Conservation (phyloP, 2,888 invertebrate genomes). For the Taenaris catops region DNA sequence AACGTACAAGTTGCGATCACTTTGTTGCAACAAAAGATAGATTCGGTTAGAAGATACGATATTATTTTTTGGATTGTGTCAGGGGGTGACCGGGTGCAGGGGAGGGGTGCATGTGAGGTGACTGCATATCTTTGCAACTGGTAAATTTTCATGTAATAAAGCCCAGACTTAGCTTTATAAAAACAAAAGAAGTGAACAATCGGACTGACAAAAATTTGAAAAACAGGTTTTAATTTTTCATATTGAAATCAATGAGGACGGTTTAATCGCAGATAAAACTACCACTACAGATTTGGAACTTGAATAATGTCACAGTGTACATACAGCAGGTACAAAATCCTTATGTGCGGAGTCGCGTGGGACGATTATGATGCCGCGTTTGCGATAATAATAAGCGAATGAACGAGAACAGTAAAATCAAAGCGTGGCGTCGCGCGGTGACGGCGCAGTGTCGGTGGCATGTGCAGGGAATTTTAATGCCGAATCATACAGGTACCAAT, state of each 20-base stretch:
- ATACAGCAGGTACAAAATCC: conserved; percentile 4
- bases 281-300: too few species aligned
- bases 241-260: too few species aligned
- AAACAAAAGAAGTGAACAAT: too few species aligned
- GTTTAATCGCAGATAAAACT: too few species aligned
- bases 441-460: conserved; percentile 29
- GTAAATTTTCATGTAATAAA: too few species aligned
- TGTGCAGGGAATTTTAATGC: conserved; percentile 45
- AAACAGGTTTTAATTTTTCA: too few species aligned
- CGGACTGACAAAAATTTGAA: too few species aligned
- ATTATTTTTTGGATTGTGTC: conserved; percentile 46
- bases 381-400: conserved; percentile 19
- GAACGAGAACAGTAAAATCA: conserved; percentile 32
- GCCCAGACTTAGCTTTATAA: too few species aligned
- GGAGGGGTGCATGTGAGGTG: conserved; percentile 44
- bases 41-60: conserved; percentile 67
- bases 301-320: too few species aligned
- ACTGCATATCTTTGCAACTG: conserved; percentile 10
- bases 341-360: conserved; percentile 2
- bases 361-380: conserved; percentile 13
- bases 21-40: conserved; percentile 49
- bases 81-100: conserved; percentile 25
- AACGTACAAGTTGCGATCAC: conserved; percentile 15
- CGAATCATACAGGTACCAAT: conserved; percentile 29
- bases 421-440: conserved; percentile 28